Base-by-base conservation (phyloP, 1,140 invertebrate species). In the Riptortus pedestris region DNA sequence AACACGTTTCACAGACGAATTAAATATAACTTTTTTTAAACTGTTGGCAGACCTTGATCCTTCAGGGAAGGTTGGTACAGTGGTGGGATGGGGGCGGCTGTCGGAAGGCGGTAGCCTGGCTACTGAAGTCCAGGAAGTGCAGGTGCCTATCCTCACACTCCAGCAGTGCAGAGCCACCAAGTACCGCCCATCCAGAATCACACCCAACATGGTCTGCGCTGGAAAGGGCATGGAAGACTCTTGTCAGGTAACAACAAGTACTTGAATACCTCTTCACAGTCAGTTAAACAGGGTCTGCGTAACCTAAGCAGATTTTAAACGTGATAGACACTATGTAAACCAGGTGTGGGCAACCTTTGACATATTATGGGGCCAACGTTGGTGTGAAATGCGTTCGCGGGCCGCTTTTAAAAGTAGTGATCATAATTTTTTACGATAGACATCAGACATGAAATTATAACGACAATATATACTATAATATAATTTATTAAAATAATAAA, bases 71-170 rank as follows among this genome's bases (percentile, higher is more conserved):
- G 78, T 79, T 67, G 90, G 83, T 33, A 84, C 80, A 14, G 88
- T 87, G 22, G 82, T 91, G 0, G 91, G 90, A 4, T 93, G 90
- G 90, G 90, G 90, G 0, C 76, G 88, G 22, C 86, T 86, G 0
- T 81, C 81, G 0, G 87, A 91, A 72, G 88, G 87, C 20, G 88
- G 88, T n/a, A 80, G 81, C 70, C 72, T 91, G n/a, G 85, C 89
- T 0, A 83, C 82, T 3, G 78, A 85, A 28, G 85, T 90, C 0
- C 87, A 90, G 68, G 88, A 93, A 74, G 88, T 90, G 0, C 80
- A 86, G 70, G 89, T 93, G 11, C 89, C 89, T 2, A 90, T 93
- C 60, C 79, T 91, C 62, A 86, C 83, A 38, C 79, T 90, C 47
- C 73, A 76, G 0, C 86, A 90, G 71, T 93, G 90, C 70, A 76